phyloP scores from a whole-genome alignment of 2,888 invertebrate genomes.

The Papilio demoleus region DNA sequence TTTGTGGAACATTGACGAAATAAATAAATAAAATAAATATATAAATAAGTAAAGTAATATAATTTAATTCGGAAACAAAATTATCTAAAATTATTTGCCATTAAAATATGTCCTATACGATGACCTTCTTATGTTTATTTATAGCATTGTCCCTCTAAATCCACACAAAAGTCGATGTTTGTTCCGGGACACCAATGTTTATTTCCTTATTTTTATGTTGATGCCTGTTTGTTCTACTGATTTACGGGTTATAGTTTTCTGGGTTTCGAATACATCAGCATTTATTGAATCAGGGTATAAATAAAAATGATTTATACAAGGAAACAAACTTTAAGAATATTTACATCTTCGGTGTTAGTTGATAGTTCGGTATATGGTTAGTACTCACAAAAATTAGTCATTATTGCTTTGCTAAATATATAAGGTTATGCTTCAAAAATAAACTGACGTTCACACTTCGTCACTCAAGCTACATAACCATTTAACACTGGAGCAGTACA shows the following conservation, averaged over 20 bases:
- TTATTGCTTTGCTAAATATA: too few relatives aligned
- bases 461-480: too few relatives aligned
- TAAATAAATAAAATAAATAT: too few relatives aligned
- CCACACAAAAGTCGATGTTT: slow-evolving; percentile 3
- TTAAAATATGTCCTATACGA: neutral
- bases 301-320: neutral
- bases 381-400: too few relatives aligned
- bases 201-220: slow-evolving; percentile 6
- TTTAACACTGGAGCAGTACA: too few relatives aligned
- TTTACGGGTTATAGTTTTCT: neutral
- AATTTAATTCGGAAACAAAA: neutral
- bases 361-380: too few relatives aligned
- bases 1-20: too few relatives aligned
- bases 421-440: too few relatives aligned
- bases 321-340: neutral
- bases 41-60: too few relatives aligned
- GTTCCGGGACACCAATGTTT: slow-evolving; percentile 9
- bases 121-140: neutral
- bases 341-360: neutral
- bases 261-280: neutral
- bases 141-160: slow-evolving; percentile 8
- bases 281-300: neutral
- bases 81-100: neutral
- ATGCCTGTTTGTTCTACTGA: neutral
- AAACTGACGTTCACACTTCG: too few relatives aligned